These are phyloP conservation scores for Bos taurus DNA, from an alignment of 2,113 vertebrate species.

Conservation along the genomic window ARS-UCD2.0 NC_037336.1:13037501-13038000, in stretches of 20 bases:
- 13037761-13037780: not conserved
- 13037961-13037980: not conserved
- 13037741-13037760: not conserved
- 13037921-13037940: not conserved
- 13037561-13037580: not conserved
- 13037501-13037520: not conserved
- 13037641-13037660: not conserved
- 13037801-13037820: not conserved
- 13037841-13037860: not conserved
- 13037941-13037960: not conserved
- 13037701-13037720: not conserved
- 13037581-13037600: constrained; percentile 24
- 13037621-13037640: not conserved
- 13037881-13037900: not conserved
- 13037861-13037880: not conserved
- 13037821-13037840: not conserved
- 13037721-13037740: not conserved
- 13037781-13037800: not conserved
- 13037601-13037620: not conserved
- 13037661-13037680: not conserved
- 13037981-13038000: not conserved
- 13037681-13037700: not conserved
- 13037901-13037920: not conserved
- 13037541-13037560: not conserved
- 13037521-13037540: not conserved